Percentiles rank a stretch among this genome's conserved stretches.
phyloP scores from a whole-genome alignment of 2,888 invertebrate species.

The Leptinotarsa tumamoca region DNA sequence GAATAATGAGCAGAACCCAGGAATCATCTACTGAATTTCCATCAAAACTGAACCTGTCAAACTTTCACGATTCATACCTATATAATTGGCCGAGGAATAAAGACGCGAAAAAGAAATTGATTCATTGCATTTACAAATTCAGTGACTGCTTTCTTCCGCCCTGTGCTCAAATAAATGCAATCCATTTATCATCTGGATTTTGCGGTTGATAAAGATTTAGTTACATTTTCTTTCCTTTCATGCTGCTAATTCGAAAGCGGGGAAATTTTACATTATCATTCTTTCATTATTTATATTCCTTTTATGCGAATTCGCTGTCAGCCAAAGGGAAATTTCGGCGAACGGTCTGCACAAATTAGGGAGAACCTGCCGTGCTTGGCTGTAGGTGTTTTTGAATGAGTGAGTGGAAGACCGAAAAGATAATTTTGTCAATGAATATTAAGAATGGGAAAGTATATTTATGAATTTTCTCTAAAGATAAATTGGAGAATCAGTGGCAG shows the following conservation, averaged over 20 bases:
- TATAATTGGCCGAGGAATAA: conserved; percentile 64
- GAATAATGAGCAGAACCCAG: not conserved
- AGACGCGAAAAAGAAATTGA: conserved; percentile 54
- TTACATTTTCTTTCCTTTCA: conserved; percentile 63
- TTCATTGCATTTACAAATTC: conserved; percentile 57
- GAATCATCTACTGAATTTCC: not conserved
- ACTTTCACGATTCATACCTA: conserved; percentile 63
- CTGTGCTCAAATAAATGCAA: conserved; percentile 60
- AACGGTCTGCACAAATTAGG: conserved; percentile 3
- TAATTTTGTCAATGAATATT: no score
- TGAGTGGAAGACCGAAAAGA: no score
- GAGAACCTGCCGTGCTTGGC: not conserved
- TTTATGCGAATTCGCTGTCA: conserved; percentile 45
- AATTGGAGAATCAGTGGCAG: no score
- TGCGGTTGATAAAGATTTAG: conserved; percentile 67
- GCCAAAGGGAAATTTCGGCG: conserved; percentile 30
- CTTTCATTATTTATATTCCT: conserved; percentile 64
- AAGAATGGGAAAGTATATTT: no score
- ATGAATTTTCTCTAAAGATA: not conserved
- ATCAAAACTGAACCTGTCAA: conserved; percentile 51
- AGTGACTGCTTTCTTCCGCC: conserved; percentile 61
- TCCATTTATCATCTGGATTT: conserved; percentile 65
- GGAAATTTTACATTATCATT: conserved; percentile 65
- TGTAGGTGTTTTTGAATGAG: no score
- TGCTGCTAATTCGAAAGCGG: conserved; percentile 61